Evolutionary conservation across 2,797 vertebrate species (phyloP).

Genomic region (Aselliscus stoliczkanus): DNA sequence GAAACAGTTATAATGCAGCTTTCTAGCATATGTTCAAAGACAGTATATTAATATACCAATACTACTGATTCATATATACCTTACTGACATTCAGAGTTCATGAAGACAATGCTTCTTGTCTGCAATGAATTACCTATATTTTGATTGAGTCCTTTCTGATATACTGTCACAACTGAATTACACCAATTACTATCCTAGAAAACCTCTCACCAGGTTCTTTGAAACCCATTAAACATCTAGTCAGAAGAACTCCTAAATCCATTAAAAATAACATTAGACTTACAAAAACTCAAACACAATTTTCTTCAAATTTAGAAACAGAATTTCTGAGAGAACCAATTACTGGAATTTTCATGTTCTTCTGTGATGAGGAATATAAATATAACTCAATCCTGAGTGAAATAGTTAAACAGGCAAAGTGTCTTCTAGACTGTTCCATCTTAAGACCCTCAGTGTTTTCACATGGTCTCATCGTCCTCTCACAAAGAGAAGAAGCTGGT

Average conservation of each 20-base stretch:
- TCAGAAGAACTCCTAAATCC: not conserved
- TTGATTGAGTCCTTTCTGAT: not conserved
- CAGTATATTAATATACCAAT: not conserved
- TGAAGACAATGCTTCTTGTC: not conserved
- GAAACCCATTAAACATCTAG: not conserved
- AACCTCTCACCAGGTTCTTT: not conserved
- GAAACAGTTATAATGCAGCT: not conserved
- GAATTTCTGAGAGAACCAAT: not conserved
- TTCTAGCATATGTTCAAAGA: not conserved
- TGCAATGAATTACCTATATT: not conserved
- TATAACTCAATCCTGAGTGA: not conserved
- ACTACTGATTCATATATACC: not conserved
- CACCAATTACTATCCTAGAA: not conserved
- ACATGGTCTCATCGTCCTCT: not conserved
- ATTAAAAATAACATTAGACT: conserved; percentile 11
- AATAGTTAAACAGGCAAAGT: not conserved
- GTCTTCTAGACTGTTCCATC: not conserved
- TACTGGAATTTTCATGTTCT: not conserved
- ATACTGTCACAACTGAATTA: not conserved
- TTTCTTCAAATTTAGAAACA: conserved; percentile 25
- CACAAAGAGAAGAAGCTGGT: not conserved
- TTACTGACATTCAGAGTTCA: not conserved
- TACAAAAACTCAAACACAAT: not conserved
- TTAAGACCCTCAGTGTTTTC: not conserved
- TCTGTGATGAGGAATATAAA: not conserved